phyloP scores from a whole-genome alignment of 2,888 invertebrate genomes.

The Achlya flavicornis region DNA sequence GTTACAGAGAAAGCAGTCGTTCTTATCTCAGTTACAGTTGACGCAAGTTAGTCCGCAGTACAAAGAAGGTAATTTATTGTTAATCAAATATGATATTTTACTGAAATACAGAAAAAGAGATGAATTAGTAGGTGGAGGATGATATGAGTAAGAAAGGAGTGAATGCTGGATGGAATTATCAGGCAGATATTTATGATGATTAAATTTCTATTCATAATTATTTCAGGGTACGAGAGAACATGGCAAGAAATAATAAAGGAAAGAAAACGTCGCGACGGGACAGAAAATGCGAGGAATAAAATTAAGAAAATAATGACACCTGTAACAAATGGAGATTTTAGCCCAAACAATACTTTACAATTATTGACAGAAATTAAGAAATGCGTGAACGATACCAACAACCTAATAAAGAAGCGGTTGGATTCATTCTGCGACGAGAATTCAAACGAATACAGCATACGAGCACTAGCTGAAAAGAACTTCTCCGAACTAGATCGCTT shows the following conservation, averaged over 20 bases:
- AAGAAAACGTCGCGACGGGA: slow-evolving; percentile 81
- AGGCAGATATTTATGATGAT: slow-evolving; percentile 8
- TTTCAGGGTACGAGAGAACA: slow-evolving; percentile 84
- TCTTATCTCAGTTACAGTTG: slow-evolving; percentile 84
- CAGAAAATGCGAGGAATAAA: slow-evolving; percentile 42
- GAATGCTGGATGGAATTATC: not conserved
- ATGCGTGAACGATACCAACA: slow-evolving; percentile 74
- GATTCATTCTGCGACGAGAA: slow-evolving; percentile 46
- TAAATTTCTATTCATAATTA: slow-evolving; percentile 12
- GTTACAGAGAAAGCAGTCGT: slow-evolving; percentile 81
- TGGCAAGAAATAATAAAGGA: slow-evolving; percentile 87
- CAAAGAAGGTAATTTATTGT: slow-evolving; percentile 80
- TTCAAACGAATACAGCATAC: slow-evolving; percentile 60
- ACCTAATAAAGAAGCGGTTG: slow-evolving; percentile 70
- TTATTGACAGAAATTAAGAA: slow-evolving; percentile 75
- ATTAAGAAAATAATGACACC: slow-evolving; percentile 36
- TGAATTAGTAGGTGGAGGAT: not conserved
- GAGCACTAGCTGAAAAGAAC: slow-evolving; percentile 73
- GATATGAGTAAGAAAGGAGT: too few relatives aligned
- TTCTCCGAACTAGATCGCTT: slow-evolving; percentile 73
- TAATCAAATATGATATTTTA: not conserved
- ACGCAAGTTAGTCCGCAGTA: slow-evolving; percentile 78
- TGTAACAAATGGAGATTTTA: slow-evolving; percentile 44
- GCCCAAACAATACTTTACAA: slow-evolving; percentile 64
- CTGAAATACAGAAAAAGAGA: not conserved